Evolutionary conservation across 2,113 vertebrate genomes (phyloP), one percentile per base, ranked within the genome.

Genomic region (Ornithorhynchus anatinus): DNA sequence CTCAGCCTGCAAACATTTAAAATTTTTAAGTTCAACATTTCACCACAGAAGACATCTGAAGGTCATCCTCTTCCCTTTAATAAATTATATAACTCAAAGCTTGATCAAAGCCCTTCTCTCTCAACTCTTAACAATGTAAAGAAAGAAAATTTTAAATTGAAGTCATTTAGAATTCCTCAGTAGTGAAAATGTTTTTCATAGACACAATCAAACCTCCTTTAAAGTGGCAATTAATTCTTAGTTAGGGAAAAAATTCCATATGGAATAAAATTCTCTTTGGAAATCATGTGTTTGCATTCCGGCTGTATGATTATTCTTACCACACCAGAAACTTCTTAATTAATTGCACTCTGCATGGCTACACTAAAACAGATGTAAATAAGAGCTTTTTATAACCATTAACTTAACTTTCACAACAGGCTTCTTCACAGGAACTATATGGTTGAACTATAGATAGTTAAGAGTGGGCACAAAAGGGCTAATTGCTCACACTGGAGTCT

Each of bases 1-100:
- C 85, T 91, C 77, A 87, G 91, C 89, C 93, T 94, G 94, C 92
- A 94, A 94, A 88, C 89, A 91, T 91, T 94, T 94, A 94, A 91
- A 88, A 89, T 93, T 90, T 92, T 89, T 88, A 89, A 72, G 90
- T 91, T 91, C 90, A 91, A 56, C 78, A 82, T 91, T 88, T 92
- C 84, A 92, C 92, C 92, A 82, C 93, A 92, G 86, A 89, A 91
- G 89, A 95, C 95, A 94, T 96, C 90, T 92, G 92, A 96, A 93
- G 90, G 92, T 94, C 94, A 93, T 92, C 89, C 91, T 92, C 84
- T 88, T 92, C 83, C 84, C 86, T 91, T 83, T 79, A 91, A 94
- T 93, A 92, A 90, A 94, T 91, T 86, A 86, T 87, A 83, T 84
- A 91, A 91, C 77, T 88, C 84, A 77, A 84, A 88, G 69, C 78